Conservation (phyloP, 2,113 vertebrate genomes). For the Xenus cinereus region DNA sequence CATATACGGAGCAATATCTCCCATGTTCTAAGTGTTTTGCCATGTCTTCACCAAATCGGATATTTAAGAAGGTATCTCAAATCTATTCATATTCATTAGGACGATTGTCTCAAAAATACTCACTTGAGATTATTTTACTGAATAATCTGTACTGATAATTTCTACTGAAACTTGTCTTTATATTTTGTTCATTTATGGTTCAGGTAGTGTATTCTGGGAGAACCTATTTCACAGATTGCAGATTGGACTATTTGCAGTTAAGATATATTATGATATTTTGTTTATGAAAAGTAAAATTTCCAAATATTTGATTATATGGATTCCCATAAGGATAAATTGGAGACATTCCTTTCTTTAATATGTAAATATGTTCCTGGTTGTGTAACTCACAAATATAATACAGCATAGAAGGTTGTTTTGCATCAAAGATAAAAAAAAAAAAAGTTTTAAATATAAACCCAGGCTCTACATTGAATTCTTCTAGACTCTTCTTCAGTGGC, state of each 20-base stretch:
- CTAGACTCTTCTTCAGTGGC: not conserved
- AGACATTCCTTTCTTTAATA: not conserved
- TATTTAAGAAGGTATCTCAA: not conserved
- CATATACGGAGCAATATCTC: accelerated
- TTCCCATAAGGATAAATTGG: not conserved
- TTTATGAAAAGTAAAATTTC: not conserved
- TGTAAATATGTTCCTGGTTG: not conserved
- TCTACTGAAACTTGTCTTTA: not conserved
- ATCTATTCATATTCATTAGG: not conserved
- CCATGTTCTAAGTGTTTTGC: not conserved
- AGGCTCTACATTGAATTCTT: not conserved
- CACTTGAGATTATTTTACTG: not conserved
- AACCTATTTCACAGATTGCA: not conserved
- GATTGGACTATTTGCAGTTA: not conserved
- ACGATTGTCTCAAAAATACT: not conserved
- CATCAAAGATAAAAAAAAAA: not conserved
- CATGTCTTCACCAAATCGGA: not conserved
- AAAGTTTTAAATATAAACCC: not conserved
- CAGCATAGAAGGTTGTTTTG: not conserved
- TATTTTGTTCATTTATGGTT: not conserved
- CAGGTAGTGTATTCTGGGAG: not conserved
- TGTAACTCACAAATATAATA: not conserved
- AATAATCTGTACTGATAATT: not conserved
- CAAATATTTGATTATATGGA: not conserved
- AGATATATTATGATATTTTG: not conserved